Base-by-base conservation (phyloP, 2,888 invertebrate species). In the Oxycera nigricornis region DNA sequence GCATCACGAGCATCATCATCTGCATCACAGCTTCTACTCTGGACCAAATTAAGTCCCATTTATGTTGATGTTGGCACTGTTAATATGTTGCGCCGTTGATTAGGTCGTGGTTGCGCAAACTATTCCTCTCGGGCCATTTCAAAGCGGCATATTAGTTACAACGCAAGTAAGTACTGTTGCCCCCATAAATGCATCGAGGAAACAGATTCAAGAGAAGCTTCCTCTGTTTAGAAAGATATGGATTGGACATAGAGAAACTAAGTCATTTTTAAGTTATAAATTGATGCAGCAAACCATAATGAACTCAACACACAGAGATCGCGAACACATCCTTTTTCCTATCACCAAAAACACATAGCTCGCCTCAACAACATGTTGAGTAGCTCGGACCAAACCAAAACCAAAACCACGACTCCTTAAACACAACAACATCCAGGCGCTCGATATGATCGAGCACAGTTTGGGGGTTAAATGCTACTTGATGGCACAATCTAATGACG, bases 21-120 rank as follows among this genome's bases (percentile, higher is more conserved):
- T 30, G 31, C 41, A 31, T 73, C 50, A 65, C 62, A 73, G 52
- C 65, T 31, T 52, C 57, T 72, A 50, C 55, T 57, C 67, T 74
- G 74, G 73, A 72, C 75, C 73, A 72, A 76, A 76, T 76, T 76
- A 76, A 76, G 74, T 74, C 72, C 62, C 73, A 76, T 76, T 76
- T 75, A 76, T 76, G 76, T 61, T 76, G 76, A 70, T 59, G 59
- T 72, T 57, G 72, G 41, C 59, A 72, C 70, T 55, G 70, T 70
- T 70, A 70, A 70, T 52, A 70, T 52, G 55, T 70, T 52, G 30
- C 55, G 28, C 31, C 55, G 70, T 30, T 70, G 70, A 52, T 70
- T 52, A 70, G 52, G 70, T 52, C 31, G 31, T 35, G 30, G 55
- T 52, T 70, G 20, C 39, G 30, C 22, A 31, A 61, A 61, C 61